Base-by-base conservation (phyloP, 2,797 vertebrate species). In the Cyprinella venusta region DNA sequence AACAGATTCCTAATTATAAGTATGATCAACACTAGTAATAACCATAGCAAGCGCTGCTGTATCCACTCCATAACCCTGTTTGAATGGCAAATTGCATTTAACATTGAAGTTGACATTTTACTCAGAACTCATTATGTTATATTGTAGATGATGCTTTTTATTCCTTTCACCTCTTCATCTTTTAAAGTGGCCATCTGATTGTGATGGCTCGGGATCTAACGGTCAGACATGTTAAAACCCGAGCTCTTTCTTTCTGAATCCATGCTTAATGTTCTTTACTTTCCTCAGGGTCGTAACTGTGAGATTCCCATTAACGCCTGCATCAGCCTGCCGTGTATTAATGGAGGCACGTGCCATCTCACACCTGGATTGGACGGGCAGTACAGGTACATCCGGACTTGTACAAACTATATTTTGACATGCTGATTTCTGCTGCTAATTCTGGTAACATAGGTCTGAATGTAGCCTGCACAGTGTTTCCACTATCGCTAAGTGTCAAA, bases 321-420 rank as follows among this genome's bases (percentile, higher is more conserved):
- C 71, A 92, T 99, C 87, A 97, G 96, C 89, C 96, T 95, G 86
- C 97, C 97, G 2, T 99, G 98, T 87, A 89, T 91, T 80, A 97
- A 97, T 0, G 97, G 97, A 91, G 98, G 96, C 80, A 99, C 97
- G 64, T 99, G 98, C 90, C 97, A 97, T 90, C 93, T 97, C 77
- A 95, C 93, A 0, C 94, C 96, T 2, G 92, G 92, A 86, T 94
- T 91, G 75, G 95, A 95, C 82, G 96, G 96, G 65, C 94, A 96
- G 84, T 99, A 97, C 96, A 99, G 97, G 98, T 99, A 94, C 76
- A 30, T 81, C 6, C 16, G 24, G 26, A 33, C 5, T 12, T 33
- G 8, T 24, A 8, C 3, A 69, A 19, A 80, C n/a, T 0, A 45
- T 8, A 63, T 45, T 61, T 36, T 76, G 16, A 21, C n/a, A 63